Base-by-base conservation (phyloP, 2,113 vertebrate species). In the Muntiacus reevesi region DNA sequence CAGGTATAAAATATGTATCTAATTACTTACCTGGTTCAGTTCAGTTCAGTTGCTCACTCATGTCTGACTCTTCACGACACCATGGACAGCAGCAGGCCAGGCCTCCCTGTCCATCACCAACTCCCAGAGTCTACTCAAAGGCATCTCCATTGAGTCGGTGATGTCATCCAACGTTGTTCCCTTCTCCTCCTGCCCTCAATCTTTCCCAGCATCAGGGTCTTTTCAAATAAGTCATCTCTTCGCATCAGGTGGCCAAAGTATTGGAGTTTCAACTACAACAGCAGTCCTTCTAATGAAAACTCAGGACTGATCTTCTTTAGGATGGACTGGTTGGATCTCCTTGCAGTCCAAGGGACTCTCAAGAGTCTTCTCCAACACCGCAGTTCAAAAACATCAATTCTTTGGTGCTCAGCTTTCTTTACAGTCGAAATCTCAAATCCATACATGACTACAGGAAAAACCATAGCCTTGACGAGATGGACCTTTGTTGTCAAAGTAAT, bases 51-150 rank as follows among this genome's bases (percentile, higher is more conserved):
- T 21, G 8, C 17, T 67, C 64, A 67, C 8, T 19, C 7, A n/a
- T 67, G 33, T 67, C 64, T 7, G 17, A 67, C 17, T 67, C 4
- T 67, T 67, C 7, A 17, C 0, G 64, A 67, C 33, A 4, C 64
- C 1, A 36, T n/a, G 64, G 15, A 67, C 4, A 0, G 0, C 17
- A 67, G 17, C 4, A 67, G 0, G 1, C 16, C 7, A 36, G 33
- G 33, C 33, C 33, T 36, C 15, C 33, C 33, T 67, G 16, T 67
- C 64, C 33, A 36, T 67, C 16, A 36, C 64, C 33, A 67, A 36
- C 8, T 67, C 16, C 64, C 17, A 16, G 64, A n/a, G 8, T n/a
- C 16, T n/a, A n/a, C 64, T 36, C 64, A 67, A n/a, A 36, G 4
- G 4, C 8, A 36, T 67, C 16, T n/a, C 33, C 8, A 67, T 19